Evolutionary conservation across 37 sponge, comb jelly and placozoan genomes (phyloP).

Genomic region (Lycopodina hypogea): DNA sequence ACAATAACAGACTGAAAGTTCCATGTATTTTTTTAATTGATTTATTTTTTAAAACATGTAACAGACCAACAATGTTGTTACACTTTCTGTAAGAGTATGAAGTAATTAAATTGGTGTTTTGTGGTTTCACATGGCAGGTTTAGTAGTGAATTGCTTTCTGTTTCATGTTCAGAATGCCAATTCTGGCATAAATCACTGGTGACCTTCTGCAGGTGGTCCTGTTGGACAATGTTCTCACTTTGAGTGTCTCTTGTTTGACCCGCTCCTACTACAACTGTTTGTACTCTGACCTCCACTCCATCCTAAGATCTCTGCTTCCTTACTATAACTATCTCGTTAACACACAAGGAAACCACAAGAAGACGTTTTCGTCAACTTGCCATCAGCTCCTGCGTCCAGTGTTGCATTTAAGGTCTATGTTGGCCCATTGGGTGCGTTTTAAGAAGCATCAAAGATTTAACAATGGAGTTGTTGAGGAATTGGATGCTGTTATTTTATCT

Average conservation of each 20-base stretch:
- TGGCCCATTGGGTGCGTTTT: not conserved
- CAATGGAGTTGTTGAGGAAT: not conserved
- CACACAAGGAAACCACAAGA: conserved; percentile 56
- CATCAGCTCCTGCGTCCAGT: conserved; percentile 23
- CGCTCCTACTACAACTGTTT: not conserved
- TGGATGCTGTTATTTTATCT: not conserved
- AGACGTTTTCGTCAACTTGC: conserved; percentile 38
- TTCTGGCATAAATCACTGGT: no score
- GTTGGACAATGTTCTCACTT: not conserved
- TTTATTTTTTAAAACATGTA: no score
- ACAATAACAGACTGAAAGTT: no score
- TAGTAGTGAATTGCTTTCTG: no score
- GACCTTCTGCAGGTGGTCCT: conserved; percentile 33
- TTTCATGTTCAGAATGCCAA: no score
- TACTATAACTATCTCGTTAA: conserved; percentile 35
- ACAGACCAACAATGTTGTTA: no score
- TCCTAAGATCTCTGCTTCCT: not conserved
- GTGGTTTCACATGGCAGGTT: no score
- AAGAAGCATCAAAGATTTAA: not conserved
- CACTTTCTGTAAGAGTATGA: no score
- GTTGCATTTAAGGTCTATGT: not conserved
- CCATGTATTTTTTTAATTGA: no score
- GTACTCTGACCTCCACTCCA: not conserved
- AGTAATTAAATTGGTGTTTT: no score
- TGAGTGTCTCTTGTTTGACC: not conserved